Base-by-base conservation (phyloP, 2,888 invertebrate genomes). In the Alloscopus bannaensis region DNA sequence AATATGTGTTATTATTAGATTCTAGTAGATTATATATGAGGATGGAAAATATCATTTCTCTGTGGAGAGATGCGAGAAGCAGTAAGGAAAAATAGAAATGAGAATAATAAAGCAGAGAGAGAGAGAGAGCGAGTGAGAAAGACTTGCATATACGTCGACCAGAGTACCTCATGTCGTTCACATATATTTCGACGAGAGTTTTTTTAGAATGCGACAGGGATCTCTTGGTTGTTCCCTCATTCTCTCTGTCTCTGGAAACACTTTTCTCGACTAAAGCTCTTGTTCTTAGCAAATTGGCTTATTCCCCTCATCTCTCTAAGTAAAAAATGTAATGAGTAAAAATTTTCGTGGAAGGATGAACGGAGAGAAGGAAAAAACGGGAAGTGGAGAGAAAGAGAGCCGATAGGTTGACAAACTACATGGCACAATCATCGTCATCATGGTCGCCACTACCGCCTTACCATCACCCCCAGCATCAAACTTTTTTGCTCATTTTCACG, bases 391-490 rank as follows among this genome's bases (percentile, higher is more conserved):
- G 52, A 42, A 50, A 57, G 70, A 78, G 65, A 60, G 75, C 80
- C 79, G 79, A 79, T 79, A 79, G 79, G 79, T 79, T 79, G 79
- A 79, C 79, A 79, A 79, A 79, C 72, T 79, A 66, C 79, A 79
- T 68, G 52, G 72, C 52, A 71, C 66, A 62, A 57, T 59, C 69
- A 68, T 55, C 52, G 55, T 22, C 64, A 66, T 26, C 28, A 50
- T 42, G 47, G 16, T 40, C 68, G 62, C 45, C 75, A 65, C 24
- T 57, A 52, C 68, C n/a, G n/a, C n/a, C n/a, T n/a, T n/a, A n/a
- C n/a, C 73, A 73, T 75, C 60, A 66, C 66, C 66, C 66, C 50
- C 55, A 50, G 70, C 69, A 77, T 77, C 65, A 71, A 69, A 52
- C 69, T 77, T 31, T 50, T n/a, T 59, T 47, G 64, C 72, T 79